Percentiles rank a stretch among this genome's conserved stretches.
phyloP scores from a whole-genome alignment of 2,888 invertebrate genomes.

The Synergus japonicus region DNA sequence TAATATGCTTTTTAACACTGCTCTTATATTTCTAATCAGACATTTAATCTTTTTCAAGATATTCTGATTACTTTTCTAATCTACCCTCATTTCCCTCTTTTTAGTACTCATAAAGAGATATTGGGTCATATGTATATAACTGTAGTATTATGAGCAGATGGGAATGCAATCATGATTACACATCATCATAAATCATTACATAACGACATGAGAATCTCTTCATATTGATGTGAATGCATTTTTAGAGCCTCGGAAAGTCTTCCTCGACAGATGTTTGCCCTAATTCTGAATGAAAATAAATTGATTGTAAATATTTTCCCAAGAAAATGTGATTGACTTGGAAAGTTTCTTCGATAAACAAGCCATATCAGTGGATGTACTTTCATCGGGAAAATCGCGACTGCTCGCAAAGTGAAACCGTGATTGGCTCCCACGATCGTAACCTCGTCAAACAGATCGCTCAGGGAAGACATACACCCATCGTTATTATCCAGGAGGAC shows the following conservation, averaged over 20 bases:
- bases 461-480: constrained; percentile 42
- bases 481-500: constrained; percentile 33
- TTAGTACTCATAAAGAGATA: background rate
- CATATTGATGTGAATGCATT: background rate
- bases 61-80: background rate
- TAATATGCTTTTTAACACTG: too few relatives aligned
- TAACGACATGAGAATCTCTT: background rate
- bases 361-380: constrained; percentile 41
- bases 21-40: background rate
- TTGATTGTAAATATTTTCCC: background rate
- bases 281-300: background rate
- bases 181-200: constrained; percentile 22
- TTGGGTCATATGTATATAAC: background rate
- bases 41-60: background rate
- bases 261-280: constrained; percentile 15
- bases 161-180: background rate
- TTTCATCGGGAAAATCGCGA: constrained; percentile 51
- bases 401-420: constrained; percentile 54
- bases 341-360: background rate
- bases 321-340: background rate
- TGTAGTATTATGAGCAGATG: constrained; percentile 2
- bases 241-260: background rate
- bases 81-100: background rate
- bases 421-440: constrained; percentile 56
- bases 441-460: constrained; percentile 52